A percentile compares a stretch with the other conserved stretches of the same genome.
Evolutionary conservation across 2,888 invertebrate species (phyloP).

Genomic region (Hybos culiciformis): DNA sequence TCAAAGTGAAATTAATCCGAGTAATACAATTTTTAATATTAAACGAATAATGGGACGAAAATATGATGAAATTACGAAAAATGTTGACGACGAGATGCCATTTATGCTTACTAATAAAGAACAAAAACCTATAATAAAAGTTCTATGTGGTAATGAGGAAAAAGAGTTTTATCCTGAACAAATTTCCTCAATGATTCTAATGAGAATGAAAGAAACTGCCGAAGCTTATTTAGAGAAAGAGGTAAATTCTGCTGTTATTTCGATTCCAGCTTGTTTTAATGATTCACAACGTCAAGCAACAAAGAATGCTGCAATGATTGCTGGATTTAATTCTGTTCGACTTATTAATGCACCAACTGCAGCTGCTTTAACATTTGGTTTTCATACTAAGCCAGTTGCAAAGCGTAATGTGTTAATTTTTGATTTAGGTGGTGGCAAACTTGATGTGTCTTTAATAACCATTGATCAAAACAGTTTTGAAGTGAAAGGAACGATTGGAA

Average conservation of each 20-base stretch:
- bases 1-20: conserved; percentile 80
- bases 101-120: conserved; percentile 74
- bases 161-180: conserved; percentile 88
- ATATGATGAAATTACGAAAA: conserved; percentile 77
- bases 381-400: conserved; percentile 50
- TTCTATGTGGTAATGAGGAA: conserved; percentile 75
- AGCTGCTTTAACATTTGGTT: conserved; percentile 58
- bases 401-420: conserved; percentile 51
- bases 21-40: conserved; percentile 87
- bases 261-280: conserved; percentile 71
- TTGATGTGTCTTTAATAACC: conserved; percentile 59
- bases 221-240: conserved; percentile 54
- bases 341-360: conserved; percentile 76
- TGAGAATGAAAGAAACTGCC: conserved; percentile 75
- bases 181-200: conserved; percentile 83
- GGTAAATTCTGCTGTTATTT: conserved; percentile 61
- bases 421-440: conserved; percentile 45
- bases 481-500: conserved; percentile 57
- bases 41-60: conserved; percentile 89
- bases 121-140: conserved; percentile 69
- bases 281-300: conserved; percentile 64
- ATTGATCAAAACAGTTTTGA: conserved; percentile 58
- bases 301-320: conserved; percentile 65
- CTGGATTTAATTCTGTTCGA: conserved; percentile 64
- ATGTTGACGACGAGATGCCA: conserved; percentile 89